These are phyloP conservation scores for Hemibagrus guttatus DNA, from an alignment of 2,797 vertebrate genomes.

Conservation along the genomic window DNA sequence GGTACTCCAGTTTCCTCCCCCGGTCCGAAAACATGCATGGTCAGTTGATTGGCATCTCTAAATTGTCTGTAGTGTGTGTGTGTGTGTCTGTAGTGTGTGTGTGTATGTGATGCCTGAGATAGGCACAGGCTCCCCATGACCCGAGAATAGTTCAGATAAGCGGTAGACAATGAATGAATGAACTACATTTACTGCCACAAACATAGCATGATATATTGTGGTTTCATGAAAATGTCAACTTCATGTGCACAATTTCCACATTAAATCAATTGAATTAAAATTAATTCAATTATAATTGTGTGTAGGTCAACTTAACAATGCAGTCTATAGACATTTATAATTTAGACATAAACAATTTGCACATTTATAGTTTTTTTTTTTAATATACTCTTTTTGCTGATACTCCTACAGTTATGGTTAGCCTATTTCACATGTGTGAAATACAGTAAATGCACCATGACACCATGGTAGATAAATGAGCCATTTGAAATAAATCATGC, in stretches of 20 bases:
- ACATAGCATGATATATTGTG: neutral
- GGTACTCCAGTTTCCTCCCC: too few species aligned
- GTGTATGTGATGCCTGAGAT: too few species aligned
- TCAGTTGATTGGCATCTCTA: too few species aligned
- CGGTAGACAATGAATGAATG: too few species aligned
- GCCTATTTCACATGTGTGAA: neutral
- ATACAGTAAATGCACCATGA: neutral
- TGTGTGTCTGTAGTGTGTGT: too few species aligned
- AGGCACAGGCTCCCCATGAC: too few species aligned
- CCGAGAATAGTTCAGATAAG: too few species aligned
- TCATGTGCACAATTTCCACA: neutral
- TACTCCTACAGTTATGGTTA: neutral
- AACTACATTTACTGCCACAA: too few species aligned
- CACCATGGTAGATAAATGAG: neutral
- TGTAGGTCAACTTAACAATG: neutral
- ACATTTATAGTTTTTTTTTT: neutral
- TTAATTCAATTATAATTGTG: neutral
- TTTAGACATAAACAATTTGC: neutral
- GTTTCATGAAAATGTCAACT: neutral
- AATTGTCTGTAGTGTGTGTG: too few species aligned
- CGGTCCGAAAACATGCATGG: too few species aligned
- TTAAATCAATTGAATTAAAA: neutral
- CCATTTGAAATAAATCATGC: slow-evolving; percentile 3
- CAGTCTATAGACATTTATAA: slow-evolving; percentile 6
- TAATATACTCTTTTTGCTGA: neutral